A percentile compares a stretch with the other conserved stretches of the same genome.
phyloP scores from a whole-genome alignment of 1,140 invertebrate genomes.

The Drosophila repletoides region DNA sequence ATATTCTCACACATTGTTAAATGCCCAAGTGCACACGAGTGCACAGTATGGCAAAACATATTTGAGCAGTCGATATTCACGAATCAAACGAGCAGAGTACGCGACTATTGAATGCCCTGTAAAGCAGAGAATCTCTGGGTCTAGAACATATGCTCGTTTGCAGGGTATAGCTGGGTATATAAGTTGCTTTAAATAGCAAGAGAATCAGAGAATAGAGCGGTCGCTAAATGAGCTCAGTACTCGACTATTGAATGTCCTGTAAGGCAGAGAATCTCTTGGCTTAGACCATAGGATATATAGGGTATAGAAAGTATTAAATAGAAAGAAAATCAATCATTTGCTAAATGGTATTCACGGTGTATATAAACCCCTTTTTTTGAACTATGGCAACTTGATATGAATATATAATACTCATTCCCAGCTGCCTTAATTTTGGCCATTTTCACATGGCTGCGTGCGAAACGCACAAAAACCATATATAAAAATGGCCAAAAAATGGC shows the following conservation, averaged over 20 bases:
- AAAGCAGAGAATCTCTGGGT: no score
- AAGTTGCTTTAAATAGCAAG: no score
- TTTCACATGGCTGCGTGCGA: slow-evolving; percentile 13
- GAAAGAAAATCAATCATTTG: no score
- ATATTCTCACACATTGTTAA: slow-evolving; percentile 70
- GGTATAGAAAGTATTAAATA: no score
- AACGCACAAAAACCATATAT: slow-evolving; percentile 18
- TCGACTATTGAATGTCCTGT: background rate
- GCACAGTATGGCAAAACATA: slow-evolving; percentile 30
- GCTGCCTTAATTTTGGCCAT: slow-evolving; percentile 27
- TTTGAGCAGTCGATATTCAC: slow-evolving; percentile 1
- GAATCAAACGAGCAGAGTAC: background rate
- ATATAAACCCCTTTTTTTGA: no score
- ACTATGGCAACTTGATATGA: no score
- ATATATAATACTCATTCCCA: slow-evolving; percentile 21
- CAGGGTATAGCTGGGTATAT: no score
- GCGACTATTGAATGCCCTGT: background rate
- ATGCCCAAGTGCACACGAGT: slow-evolving; percentile 58
- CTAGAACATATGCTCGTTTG: no score
- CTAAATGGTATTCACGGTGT: no score
- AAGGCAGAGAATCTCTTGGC: no score
- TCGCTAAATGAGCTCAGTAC: background rate
- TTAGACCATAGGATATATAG: no score
- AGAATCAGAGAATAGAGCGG: no score
- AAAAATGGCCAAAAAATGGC: slow-evolving; percentile 37